Conservation (phyloP, 1,140 invertebrate species). For the Elysia chlorotica region DNA sequence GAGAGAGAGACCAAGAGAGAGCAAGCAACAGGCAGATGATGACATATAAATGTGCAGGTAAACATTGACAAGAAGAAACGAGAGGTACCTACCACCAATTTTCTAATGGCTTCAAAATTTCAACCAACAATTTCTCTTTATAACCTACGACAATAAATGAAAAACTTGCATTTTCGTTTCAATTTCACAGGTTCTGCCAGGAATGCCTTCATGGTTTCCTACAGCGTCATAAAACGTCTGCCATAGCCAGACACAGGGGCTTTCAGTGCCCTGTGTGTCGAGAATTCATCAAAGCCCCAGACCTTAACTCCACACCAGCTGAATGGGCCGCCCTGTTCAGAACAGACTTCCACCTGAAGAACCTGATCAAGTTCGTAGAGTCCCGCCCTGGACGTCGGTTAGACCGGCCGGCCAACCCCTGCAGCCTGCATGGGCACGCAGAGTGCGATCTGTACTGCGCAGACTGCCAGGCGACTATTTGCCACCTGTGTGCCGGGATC, state of each 20-base stretch:
- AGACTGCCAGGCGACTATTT: constrained; percentile 17
- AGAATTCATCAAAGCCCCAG: constrained; percentile 9
- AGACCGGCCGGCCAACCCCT: not conserved
- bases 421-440: constrained; percentile 14
- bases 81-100: not conserved
- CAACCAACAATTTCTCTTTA: not conserved
- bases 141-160: not conserved
- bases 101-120: not conserved
- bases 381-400: not conserved
- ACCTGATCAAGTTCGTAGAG: constrained; percentile 22
- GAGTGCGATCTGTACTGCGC: constrained; percentile 27
- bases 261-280: constrained; percentile 27
- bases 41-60: no score
- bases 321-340: constrained; percentile 19
- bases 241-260: constrained; percentile 3
- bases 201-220: constrained; percentile 5
- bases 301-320: not conserved
- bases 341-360: constrained; percentile 28
- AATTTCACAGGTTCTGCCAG: constrained; percentile 8
- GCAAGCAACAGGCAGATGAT: not conserved
- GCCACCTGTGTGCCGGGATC: constrained; percentile 31
- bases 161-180: not conserved
- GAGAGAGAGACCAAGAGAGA: not conserved
- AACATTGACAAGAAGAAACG: no score
- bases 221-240: constrained; percentile 1